Evolutionary conservation across 2,888 invertebrate genomes (phyloP).

Genomic region (Pogonocherus hispidulus): DNA sequence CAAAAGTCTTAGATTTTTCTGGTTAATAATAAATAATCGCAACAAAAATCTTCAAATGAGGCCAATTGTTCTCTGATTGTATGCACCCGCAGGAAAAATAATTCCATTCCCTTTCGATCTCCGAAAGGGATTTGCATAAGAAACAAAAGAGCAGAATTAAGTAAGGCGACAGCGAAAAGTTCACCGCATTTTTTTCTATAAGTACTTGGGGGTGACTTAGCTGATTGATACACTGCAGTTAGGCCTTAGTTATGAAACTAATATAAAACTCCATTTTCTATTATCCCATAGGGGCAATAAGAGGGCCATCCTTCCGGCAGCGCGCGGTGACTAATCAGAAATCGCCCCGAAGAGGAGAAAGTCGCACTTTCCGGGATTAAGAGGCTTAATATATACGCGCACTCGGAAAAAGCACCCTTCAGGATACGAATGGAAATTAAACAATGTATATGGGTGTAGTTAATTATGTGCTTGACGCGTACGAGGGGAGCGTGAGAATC

Average conservation of each 20-base stretch:
- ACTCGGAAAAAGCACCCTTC: not conserved
- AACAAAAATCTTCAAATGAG: no score
- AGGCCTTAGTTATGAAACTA: conserved; percentile 42
- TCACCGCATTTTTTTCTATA: not conserved
- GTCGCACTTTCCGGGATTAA: conserved; percentile 30
- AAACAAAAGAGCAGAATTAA: not conserved
- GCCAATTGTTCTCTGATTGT: no score
- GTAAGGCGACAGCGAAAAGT: not conserved
- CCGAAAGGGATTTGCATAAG: not conserved
- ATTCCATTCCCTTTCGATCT: not conserved
- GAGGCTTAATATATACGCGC: conserved; percentile 25
- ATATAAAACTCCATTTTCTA: conserved; percentile 50
- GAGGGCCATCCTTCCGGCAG: conserved; percentile 36
- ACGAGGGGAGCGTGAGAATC: not conserved
- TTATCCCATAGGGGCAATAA: conserved; percentile 48
- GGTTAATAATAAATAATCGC: no score
- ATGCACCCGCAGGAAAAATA: not conserved
- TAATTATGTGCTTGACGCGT: not conserved
- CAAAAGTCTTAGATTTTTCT: no score
- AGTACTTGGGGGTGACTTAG: no score
- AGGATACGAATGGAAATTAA: not conserved
- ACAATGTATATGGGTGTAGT: not conserved
- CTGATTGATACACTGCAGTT: conserved; percentile 41
- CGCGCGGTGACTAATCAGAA: conserved; percentile 49
- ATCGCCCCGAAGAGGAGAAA: conserved; percentile 38